These are phyloP conservation scores for Amiota minor DNA, from an alignment of 2,888 invertebrate species.

Conservation along the genomic window DNA sequence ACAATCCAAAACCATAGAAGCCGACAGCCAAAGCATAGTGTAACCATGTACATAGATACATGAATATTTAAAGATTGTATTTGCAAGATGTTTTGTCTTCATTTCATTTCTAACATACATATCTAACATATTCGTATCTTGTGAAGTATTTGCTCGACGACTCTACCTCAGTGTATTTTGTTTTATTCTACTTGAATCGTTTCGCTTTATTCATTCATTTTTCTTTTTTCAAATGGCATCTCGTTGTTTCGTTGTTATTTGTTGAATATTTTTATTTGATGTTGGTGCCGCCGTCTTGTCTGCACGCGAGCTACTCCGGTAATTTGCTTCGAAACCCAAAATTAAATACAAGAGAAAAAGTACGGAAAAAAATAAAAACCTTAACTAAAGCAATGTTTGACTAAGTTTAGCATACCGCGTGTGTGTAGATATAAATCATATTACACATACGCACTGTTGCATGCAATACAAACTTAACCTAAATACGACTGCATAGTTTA, in stretches of 20 bases:
- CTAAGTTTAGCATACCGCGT: not conserved
- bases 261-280: slow-evolving; percentile 40
- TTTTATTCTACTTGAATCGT: no score
- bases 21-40: not conserved
- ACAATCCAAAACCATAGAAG: not conserved
- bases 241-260: slow-evolving; percentile 20
- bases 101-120: no score
- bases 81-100: no score
- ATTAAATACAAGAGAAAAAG: slow-evolving; percentile 18
- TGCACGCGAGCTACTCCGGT: slow-evolving; percentile 44
- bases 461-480: not conserved
- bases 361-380: slow-evolving; percentile 5
- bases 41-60: no score
- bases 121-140: no score
- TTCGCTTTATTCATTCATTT: not conserved
- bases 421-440: not conserved
- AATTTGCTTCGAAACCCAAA: slow-evolving; percentile 10
- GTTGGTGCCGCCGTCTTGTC: slow-evolving; percentile 47
- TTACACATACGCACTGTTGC: slow-evolving; percentile 4
- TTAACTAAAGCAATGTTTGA: not conserved
- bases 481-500: not conserved
- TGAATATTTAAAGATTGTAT: no score
- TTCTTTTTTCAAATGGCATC: slow-evolving; percentile 6
- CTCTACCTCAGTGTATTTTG: no score
- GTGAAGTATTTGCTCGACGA: no score